Percentiles rank a stretch among this genome's conserved stretches.
phyloP scores from a whole-genome alignment of 2,113 vertebrate genomes.

The Panthera tigris region DNA sequence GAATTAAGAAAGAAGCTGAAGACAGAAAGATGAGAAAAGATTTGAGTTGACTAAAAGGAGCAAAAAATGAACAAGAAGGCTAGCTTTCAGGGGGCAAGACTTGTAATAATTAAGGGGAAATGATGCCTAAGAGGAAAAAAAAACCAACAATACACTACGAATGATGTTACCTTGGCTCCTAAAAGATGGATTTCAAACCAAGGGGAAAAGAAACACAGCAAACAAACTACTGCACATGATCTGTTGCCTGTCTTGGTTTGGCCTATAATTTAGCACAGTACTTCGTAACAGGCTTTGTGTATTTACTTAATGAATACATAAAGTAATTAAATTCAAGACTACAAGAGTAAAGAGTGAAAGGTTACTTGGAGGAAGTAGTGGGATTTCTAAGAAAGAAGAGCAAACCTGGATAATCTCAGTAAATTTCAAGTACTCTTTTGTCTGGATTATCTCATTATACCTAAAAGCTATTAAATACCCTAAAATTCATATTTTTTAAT shows the following conservation, averaged over 20 bases:
- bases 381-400: neutral
- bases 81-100: neutral
- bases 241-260: neutral
- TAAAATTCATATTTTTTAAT: neutral
- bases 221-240: neutral
- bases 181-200: neutral
- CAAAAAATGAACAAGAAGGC: neutral
- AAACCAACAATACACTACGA: neutral
- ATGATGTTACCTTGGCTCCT: neutral
- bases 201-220: neutral
- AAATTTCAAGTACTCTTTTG: neutral
- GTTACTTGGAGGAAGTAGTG: neutral
- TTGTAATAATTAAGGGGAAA: neutral
- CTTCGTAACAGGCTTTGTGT: neutral
- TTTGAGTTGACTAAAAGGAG: neutral
- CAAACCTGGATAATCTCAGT: neutral
- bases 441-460: neutral
- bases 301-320: neutral
- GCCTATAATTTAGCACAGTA: neutral
- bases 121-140: neutral
- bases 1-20: neutral
- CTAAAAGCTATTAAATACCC: neutral
- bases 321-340: neutral
- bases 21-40: neutral
- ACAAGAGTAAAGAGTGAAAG: neutral